Conservation (phyloP, 53 echinoderm and acorn worm species). For the Henricia sp. region DNA sequence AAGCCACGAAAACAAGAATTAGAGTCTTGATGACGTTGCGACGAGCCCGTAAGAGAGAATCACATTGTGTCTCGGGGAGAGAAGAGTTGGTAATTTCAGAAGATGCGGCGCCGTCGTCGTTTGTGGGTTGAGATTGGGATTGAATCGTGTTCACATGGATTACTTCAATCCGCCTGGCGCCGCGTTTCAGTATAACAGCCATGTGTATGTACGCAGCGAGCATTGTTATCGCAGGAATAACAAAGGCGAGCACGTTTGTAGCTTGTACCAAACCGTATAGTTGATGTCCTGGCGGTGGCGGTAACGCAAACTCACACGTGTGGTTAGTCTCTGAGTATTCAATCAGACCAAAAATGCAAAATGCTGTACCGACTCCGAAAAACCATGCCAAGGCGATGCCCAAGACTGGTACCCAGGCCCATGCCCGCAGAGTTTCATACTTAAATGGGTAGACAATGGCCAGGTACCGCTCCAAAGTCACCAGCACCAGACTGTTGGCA, state of each 20-base stretch:
- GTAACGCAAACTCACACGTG: conserved; percentile 9
- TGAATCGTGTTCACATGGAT: not conserved
- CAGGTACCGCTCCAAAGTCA: conserved; percentile 38
- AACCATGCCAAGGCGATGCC: conserved; percentile 21
- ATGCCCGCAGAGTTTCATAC: conserved; percentile 8
- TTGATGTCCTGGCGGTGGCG: not conserved
- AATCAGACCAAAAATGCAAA: conserved; percentile 29
- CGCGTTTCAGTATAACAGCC: conserved; percentile 23
- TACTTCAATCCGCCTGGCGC: conserved; percentile 37
- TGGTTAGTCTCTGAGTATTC: conserved; percentile 5
- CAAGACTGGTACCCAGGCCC: not conserved
- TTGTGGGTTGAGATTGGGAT: not conserved
- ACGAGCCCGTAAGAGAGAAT: conserved; percentile 26
- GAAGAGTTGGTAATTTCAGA: not conserved
- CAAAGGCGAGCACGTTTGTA: conserved; percentile 5
- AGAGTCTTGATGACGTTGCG: conserved; percentile 48
- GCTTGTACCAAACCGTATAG: conserved; percentile 12
- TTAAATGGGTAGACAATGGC: conserved; percentile 38
- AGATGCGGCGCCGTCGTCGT: not conserved
- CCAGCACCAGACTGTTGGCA: conserved; percentile 28
- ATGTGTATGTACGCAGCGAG: conserved; percentile 42
- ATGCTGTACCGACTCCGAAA: not conserved
- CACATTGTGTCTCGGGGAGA: conserved; percentile 9
- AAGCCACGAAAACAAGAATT: conserved; percentile 17
- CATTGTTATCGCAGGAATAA: conserved; percentile 39